Evolutionary conservation across 2,797 vertebrate genomes (phyloP).

Genomic region (Salmo trutta): DNA sequence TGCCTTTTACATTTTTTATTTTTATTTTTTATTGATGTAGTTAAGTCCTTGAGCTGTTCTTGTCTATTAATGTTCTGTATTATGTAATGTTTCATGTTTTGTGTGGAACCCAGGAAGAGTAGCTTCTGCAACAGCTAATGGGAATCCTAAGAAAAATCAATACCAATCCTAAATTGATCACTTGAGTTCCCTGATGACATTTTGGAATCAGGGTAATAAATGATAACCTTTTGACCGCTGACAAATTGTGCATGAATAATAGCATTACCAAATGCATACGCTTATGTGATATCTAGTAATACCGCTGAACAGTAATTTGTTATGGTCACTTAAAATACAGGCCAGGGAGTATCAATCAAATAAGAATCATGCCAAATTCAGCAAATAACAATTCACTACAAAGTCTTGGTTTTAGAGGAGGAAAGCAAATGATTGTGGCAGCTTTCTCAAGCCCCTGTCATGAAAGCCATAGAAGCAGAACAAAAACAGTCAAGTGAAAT

Average conservation of each 20-base stretch:
- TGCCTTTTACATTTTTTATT: too few species aligned
- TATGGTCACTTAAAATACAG: slow-evolving; percentile 7
- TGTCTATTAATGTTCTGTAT: too few species aligned
- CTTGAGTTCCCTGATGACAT: neutral
- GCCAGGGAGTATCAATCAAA: slow-evolving; percentile 5
- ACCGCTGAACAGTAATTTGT: neutral
- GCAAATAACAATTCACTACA: neutral
- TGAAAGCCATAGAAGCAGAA: neutral
- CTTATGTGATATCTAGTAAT: neutral
- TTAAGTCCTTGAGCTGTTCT: too few species aligned
- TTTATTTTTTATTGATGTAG: too few species aligned
- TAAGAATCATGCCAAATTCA: neutral
- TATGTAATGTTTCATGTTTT: too few species aligned
- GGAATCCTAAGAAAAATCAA: too few species aligned
- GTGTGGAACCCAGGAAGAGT: too few species aligned
- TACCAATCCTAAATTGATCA: neutral
- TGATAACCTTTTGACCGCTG: neutral
- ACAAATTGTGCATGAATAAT: neutral
- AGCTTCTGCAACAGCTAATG: too few species aligned
- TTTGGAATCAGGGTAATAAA: slow-evolving; percentile 9
- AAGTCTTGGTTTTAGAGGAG: neutral
- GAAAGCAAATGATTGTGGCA: slow-evolving; percentile 1
- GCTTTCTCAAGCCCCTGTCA: neutral
- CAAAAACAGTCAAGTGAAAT: slow-evolving; percentile 4
- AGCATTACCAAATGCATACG: too few species aligned